These are phyloP conservation scores for Argya squamiceps DNA, from an alignment of 2,797 vertebrate species.

Conservation along the genomic window DNA sequence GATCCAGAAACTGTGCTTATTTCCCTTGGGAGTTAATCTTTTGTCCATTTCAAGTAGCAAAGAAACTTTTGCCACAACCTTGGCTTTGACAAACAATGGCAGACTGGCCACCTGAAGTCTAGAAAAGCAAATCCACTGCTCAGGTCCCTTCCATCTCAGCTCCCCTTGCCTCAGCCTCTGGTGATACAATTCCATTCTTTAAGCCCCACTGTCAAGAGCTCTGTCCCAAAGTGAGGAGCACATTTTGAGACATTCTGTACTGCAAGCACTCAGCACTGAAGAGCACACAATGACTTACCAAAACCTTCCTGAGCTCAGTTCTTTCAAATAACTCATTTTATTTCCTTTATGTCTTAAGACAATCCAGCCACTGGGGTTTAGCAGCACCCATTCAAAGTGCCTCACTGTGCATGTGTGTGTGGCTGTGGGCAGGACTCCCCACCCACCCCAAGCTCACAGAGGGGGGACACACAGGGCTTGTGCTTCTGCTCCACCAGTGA, in stretches of 20 bases:
- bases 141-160: neutral
- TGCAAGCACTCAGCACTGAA: neutral
- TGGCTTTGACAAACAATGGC: neutral
- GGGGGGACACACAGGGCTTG: neutral
- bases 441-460: fast-evolving
- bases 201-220: neutral
- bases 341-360: neutral
- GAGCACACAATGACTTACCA: neutral
- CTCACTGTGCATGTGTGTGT: neutral
- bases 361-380: neutral
- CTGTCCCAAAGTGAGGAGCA: neutral
- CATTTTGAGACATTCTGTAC: neutral
- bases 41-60: neutral
- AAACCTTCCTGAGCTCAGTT: neutral
- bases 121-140: neutral
- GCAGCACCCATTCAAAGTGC: neutral
- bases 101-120: neutral
- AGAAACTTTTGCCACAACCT: neutral
- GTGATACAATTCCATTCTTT: neutral
- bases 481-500: neutral
- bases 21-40: neutral
- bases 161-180: neutral
- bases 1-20: neutral
- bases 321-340: neutral
- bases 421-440: neutral